Conservation (phyloP, 2,888 invertebrate genomes). For the Tachina grossa region DNA sequence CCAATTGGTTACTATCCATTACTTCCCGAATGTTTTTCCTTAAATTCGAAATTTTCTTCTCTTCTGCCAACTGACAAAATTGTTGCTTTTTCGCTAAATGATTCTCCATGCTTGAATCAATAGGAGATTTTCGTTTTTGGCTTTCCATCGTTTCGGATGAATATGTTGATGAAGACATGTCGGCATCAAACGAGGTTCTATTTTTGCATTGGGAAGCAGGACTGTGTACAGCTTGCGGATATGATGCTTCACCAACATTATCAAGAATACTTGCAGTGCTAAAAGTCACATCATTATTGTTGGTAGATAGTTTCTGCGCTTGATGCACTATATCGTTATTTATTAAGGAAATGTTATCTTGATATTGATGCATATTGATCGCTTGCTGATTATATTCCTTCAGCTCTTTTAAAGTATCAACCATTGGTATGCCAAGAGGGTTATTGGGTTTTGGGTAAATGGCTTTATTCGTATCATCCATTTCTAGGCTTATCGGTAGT, state of each 20-base stretch:
- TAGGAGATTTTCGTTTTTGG: slow-evolving; percentile 62
- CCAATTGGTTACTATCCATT: slow-evolving; percentile 95
- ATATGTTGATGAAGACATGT: neutral
- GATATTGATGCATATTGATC: slow-evolving; percentile 7
- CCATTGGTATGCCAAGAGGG: slow-evolving; percentile 9
- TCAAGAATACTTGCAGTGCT: neutral
- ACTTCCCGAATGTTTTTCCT: slow-evolving; percentile 95
- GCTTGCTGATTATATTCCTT: slow-evolving; percentile 28
- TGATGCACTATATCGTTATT: neutral
- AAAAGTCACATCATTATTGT: neutral
- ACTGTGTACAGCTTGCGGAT: neutral
- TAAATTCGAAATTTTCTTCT: slow-evolving; percentile 84
- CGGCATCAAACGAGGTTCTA: neutral
- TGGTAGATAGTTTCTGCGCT: neutral
- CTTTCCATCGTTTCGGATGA: slow-evolving; percentile 35
- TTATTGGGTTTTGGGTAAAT: slow-evolving; percentile 16
- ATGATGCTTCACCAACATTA: neutral
- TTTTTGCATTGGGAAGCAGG: neutral
- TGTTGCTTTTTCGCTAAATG: slow-evolving; percentile 63
- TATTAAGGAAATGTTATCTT: neutral
- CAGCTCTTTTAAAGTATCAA: slow-evolving; percentile 29
- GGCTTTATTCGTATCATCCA: slow-evolving; percentile 37
- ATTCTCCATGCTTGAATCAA: slow-evolving; percentile 36
- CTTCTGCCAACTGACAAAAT: slow-evolving; percentile 66
- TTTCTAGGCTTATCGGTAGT: neutral